phyloP scores from a whole-genome alignment of 1,140 invertebrate species.

The Bombus superbus region DNA sequence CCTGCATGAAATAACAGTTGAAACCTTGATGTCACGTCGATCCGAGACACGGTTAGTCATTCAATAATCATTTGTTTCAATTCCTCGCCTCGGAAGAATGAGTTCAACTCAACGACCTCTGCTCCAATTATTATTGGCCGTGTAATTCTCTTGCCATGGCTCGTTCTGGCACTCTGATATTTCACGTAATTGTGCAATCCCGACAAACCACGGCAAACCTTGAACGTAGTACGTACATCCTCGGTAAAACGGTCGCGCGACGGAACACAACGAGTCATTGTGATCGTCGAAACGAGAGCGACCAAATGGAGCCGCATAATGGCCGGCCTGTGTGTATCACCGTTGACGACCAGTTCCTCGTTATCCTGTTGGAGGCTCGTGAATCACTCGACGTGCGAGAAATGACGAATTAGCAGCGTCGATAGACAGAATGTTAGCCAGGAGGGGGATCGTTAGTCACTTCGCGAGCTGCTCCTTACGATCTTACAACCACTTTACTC shows the following conservation, averaged over 20 bases:
- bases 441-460: slow-evolving; percentile 68
- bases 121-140: slow-evolving; percentile 26
- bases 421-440: slow-evolving; percentile 72
- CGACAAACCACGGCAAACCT: background rate
- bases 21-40: slow-evolving; percentile 1
- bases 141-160: background rate
- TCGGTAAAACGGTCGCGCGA: slow-evolving; percentile 10
- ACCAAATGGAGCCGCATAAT: slow-evolving; percentile 72
- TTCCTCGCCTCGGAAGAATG: background rate
- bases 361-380: slow-evolving; percentile 71
- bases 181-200: slow-evolving; percentile 43
- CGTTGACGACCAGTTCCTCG: slow-evolving; percentile 72
- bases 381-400: slow-evolving; percentile 74
- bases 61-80: slow-evolving; percentile 31
- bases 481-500: background rate
- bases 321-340: slow-evolving; percentile 69
- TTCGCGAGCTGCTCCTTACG: slow-evolving; percentile 43
- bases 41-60: slow-evolving; percentile 1
- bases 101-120: slow-evolving; percentile 15
- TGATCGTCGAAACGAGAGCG: slow-evolving; percentile 67
- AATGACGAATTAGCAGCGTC: slow-evolving; percentile 71
- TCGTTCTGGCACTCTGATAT: background rate
- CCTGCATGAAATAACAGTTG: background rate
- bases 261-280: slow-evolving; percentile 58
- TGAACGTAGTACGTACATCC: background rate